phyloP scores from a whole-genome alignment of 1,140 invertebrate genomes.

The Laupala kohalensis region DNA sequence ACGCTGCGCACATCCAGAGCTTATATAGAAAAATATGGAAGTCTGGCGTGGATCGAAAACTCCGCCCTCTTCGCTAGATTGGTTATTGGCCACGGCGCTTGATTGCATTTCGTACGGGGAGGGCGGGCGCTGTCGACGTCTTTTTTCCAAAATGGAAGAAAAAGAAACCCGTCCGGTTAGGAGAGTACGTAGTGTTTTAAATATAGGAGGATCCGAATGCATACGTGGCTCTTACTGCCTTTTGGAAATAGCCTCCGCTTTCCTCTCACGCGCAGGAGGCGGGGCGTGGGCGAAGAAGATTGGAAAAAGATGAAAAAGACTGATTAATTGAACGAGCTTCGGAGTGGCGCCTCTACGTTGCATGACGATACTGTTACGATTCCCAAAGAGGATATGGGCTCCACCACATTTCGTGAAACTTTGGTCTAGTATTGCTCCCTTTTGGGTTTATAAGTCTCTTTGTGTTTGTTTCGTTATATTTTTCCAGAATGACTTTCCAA shows the following conservation, averaged over 20 bases:
- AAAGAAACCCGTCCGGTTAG: background rate
- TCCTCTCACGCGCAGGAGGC: background rate
- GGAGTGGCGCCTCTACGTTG: too few species aligned
- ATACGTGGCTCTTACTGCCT: background rate
- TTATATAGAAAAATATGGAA: background rate
- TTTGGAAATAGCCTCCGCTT: slow-evolving; percentile 2
- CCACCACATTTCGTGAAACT: background rate
- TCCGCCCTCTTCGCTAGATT: slow-evolving; percentile 4
- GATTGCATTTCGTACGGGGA: background rate
- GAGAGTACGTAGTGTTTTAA: background rate
- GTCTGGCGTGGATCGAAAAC: background rate
- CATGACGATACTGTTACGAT: background rate
- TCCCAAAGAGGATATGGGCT: background rate
- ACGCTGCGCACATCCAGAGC: background rate
- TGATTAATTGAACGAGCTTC: slow-evolving; percentile 9
- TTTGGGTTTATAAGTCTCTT: too few species aligned
- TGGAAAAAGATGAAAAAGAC: slow-evolving; percentile 6
- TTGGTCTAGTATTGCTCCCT: too few species aligned
- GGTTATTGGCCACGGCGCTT: slow-evolving; percentile 9
- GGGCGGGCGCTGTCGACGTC: background rate
- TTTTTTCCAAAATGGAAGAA: background rate
- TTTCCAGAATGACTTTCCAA: too few species aligned
- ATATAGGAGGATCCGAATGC: slow-evolving; percentile 3
- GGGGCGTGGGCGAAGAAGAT: background rate
- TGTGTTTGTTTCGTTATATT: too few species aligned